A percentile compares a stretch with the other conserved stretches of the same genome.
Conservation (phyloP, 1,140 invertebrate species). For the Drosophila pectinifera region DNA sequence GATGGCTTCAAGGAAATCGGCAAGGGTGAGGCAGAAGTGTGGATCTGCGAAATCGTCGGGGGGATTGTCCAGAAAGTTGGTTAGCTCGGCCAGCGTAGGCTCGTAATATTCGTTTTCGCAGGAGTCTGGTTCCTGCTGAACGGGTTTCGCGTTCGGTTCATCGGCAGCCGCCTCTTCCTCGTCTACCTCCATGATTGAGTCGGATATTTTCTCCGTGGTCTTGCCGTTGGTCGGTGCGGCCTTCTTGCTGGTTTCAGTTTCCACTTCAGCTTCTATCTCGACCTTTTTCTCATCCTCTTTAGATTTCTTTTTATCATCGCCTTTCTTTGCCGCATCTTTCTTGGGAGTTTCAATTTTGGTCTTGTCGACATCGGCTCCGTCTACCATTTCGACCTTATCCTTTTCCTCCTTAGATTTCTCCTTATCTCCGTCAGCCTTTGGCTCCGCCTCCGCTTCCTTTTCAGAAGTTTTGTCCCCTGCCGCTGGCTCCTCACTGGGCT, state of each 20-base stretch:
- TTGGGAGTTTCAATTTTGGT: background rate
- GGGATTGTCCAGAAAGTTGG: constrained; percentile 86
- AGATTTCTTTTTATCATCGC: constrained; percentile 4
- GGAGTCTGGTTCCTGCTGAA: background rate
- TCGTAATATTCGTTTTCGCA: constrained; percentile 62
- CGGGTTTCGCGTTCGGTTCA: constrained; percentile 2
- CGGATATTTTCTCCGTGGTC: constrained; percentile 13
- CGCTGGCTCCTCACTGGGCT: constrained; percentile 38
- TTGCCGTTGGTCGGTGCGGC: constrained; percentile 50
- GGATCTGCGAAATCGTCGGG: constrained; percentile 74
- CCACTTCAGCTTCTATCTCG: background rate
- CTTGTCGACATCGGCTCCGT: background rate
- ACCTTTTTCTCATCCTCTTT: background rate
- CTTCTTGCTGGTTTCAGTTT: constrained; percentile 6
- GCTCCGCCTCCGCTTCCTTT: background rate
- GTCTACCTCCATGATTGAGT: constrained; percentile 58
- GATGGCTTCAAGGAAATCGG: constrained; percentile 92
- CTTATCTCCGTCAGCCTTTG: constrained; percentile 8
- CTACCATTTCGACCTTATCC: constrained; percentile 3
- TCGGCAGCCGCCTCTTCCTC: background rate
- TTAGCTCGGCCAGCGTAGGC: constrained; percentile 79
- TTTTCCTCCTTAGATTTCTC: constrained; percentile 12
- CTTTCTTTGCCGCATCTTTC: background rate
- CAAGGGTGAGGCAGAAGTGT: constrained; percentile 88
- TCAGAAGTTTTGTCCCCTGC: background rate